Conservation (phyloP, 1,140 invertebrate genomes). For the Oedothorax gibbosus region DNA sequence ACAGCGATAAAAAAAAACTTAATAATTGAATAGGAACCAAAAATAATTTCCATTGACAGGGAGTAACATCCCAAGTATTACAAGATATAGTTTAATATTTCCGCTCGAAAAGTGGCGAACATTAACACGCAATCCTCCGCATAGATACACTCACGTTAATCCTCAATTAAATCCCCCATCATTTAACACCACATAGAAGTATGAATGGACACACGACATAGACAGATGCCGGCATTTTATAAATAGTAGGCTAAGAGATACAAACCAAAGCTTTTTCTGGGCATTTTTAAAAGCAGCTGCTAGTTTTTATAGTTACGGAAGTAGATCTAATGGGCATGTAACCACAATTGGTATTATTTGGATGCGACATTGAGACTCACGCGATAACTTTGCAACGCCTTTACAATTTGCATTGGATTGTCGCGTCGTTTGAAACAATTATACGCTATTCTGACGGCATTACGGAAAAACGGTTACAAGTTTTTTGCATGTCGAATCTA, state of each 20-base stretch:
- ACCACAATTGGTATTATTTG: background rate
- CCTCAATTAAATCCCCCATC: too few species aligned
- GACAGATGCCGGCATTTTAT: constrained; percentile 14
- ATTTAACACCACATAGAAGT: too few species aligned
- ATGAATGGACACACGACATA: background rate
- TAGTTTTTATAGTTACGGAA: background rate
- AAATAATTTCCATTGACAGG: too few species aligned
- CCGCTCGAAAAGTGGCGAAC: too few species aligned
- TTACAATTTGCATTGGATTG: constrained; percentile 50
- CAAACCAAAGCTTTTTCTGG: background rate
- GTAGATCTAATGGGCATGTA: constrained; percentile 32
- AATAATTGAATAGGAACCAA: too few species aligned
- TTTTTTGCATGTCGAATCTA: constrained; percentile 23
- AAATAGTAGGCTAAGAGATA: constrained; percentile 7
- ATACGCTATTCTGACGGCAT: constrained; percentile 30
- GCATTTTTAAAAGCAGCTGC: constrained; percentile 5
- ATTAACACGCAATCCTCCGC: too few species aligned
- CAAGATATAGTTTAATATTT: too few species aligned
- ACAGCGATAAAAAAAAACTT: too few species aligned
- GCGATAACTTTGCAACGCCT: constrained; percentile 44
- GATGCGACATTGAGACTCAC: constrained; percentile 22
- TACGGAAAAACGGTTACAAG: background rate
- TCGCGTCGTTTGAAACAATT: constrained; percentile 32
- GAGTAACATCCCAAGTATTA: too few species aligned
- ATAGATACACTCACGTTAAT: too few species aligned